These are phyloP conservation scores for Pseudopodoces humilis DNA, from an alignment of 2,113 vertebrate genomes.

Conservation along the genomic window DNA sequence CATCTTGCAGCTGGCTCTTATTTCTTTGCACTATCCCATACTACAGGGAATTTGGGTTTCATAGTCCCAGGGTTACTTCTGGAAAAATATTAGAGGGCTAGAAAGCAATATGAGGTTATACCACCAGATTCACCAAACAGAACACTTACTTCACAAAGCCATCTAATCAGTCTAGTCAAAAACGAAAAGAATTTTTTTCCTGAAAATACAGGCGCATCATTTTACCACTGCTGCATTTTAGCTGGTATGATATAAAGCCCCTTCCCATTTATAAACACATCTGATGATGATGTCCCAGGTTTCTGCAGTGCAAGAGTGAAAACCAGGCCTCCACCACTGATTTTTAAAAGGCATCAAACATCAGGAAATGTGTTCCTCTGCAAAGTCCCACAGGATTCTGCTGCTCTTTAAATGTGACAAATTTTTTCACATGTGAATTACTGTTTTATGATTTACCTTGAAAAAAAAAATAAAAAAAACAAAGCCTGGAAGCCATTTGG, in stretches of 20 bases:
- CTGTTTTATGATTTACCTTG: neutral
- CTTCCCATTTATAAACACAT: neutral
- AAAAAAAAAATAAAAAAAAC: neutral
- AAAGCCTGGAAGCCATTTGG: neutral
- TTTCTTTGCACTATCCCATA: neutral
- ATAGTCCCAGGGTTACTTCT: neutral
- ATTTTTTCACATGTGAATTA: neutral
- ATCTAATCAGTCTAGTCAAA: neutral
- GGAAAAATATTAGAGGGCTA: neutral
- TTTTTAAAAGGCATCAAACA: neutral
- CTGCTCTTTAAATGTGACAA: neutral
- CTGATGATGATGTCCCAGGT: neutral
- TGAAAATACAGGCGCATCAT: neutral
- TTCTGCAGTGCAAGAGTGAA: neutral
- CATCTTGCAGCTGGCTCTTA: neutral
- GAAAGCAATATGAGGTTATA: neutral
- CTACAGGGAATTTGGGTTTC: neutral
- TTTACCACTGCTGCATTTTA: neutral
- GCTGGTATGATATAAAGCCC: neutral
- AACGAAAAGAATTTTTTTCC: neutral
- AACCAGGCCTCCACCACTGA: neutral
- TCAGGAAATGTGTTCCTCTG: neutral
- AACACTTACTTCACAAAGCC: neutral
- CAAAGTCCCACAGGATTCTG: neutral
- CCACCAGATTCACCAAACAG: neutral